phyloP scores from a whole-genome alignment of 2,888 invertebrate genomes.

The Parasteatoda lunata region DNA sequence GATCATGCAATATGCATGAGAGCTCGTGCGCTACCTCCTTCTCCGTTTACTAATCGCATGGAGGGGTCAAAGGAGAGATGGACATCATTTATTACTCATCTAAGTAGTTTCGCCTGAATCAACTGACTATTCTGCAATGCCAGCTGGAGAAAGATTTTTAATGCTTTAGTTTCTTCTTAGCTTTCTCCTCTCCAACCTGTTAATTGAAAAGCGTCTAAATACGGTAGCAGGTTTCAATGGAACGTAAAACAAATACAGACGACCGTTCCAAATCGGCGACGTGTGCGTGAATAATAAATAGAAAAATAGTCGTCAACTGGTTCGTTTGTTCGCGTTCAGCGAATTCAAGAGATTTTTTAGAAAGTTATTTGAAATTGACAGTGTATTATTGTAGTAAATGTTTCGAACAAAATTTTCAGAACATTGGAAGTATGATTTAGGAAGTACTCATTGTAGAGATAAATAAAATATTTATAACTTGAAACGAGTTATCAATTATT shows the following conservation, averaged over 20 bases:
- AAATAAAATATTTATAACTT: no score
- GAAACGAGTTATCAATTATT: no score
- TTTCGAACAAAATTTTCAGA: no score
- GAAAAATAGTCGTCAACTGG: not conserved
- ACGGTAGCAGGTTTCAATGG: not conserved
- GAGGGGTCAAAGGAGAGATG: constrained; percentile 46
- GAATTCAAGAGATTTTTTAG: no score
- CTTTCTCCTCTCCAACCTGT: not conserved
- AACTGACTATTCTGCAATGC: constrained; percentile 36
- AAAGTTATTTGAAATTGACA: no score
- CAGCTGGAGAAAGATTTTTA: constrained; percentile 13
- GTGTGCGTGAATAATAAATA: not conserved
- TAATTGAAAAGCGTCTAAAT: constrained; percentile 21
- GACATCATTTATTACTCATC: constrained; percentile 59
- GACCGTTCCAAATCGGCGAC: not conserved
- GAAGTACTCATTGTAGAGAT: no score
- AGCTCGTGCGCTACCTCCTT: constrained; percentile 48
- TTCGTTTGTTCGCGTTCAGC: not conserved
- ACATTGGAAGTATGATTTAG: no score
- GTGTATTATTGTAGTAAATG: no score
- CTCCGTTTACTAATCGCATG: constrained; percentile 44
- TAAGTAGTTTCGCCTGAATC: constrained; percentile 31
- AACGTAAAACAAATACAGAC: not conserved
- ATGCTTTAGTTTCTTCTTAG: not conserved
- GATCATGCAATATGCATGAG: constrained; percentile 54